A percentile compares a stretch with the other conserved stretches of the same genome.
These are phyloP conservation scores for Trogon surrucura DNA, from an alignment of 2,113 vertebrate genomes.

Conservation along the genomic window DNA sequence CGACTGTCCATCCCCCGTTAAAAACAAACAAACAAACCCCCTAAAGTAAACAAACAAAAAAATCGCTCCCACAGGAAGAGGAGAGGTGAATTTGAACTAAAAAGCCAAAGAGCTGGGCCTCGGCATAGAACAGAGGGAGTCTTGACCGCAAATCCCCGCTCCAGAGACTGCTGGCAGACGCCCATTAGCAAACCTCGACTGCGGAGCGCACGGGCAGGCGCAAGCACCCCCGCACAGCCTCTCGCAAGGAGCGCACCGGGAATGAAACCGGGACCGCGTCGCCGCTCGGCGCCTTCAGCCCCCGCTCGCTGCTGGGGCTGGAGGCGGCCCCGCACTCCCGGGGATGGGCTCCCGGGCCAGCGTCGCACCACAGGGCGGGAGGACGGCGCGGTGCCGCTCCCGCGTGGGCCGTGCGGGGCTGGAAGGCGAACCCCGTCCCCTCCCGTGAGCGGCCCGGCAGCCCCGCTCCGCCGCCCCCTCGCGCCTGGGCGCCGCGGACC, in stretches of 20 bases:
- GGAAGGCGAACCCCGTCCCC: too few relatives aligned
- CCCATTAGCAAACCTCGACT: background rate
- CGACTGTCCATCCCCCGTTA: fast-evolving
- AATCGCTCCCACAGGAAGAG: background rate
- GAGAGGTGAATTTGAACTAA: background rate
- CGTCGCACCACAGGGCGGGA: too few relatives aligned
- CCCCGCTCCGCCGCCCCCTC: too few relatives aligned
- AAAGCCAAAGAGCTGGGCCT: background rate
- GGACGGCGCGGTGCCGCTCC: background rate
- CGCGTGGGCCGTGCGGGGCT: too few relatives aligned
- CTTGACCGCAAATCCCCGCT: background rate
- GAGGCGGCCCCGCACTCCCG: background rate
- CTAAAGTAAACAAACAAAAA: background rate
- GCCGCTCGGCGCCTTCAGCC: background rate
- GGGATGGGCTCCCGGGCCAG: background rate
- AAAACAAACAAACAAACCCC: background rate
- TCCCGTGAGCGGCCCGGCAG: too few relatives aligned
- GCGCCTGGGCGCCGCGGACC: too few relatives aligned
- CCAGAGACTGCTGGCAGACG: background rate
- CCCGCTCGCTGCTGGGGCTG: background rate
- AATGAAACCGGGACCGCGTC: background rate
- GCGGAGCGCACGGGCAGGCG: background rate
- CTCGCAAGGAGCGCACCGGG: fast-evolving
- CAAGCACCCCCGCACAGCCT: background rate
- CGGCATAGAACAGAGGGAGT: background rate